Percentiles rank a stretch among this genome's conserved stretches.
phyloP scores from a whole-genome alignment of 2,797 vertebrate species.

The Buphagus erythrorhynchus region DNA sequence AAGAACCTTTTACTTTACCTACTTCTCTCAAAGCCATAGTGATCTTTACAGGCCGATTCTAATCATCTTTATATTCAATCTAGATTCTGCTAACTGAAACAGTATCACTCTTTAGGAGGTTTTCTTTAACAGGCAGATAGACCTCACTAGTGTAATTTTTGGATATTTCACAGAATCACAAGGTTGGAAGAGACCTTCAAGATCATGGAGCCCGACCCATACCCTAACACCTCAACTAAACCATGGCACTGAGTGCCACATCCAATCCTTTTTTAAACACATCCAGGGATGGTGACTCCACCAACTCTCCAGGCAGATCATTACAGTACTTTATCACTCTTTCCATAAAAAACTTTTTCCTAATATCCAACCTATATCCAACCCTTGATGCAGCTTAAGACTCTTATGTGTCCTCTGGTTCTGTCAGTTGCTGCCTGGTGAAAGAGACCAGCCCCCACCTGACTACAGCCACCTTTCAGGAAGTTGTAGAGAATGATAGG shows the following conservation, averaged over 20 bases:
- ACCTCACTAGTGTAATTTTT: neutral
- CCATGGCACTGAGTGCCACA: neutral
- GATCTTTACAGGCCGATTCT: slow-evolving; percentile 24
- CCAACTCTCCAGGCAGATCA: fast-evolving
- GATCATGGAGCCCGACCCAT: neutral
- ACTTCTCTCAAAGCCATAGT: neutral
- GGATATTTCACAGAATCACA: neutral
- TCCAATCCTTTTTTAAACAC: neutral
- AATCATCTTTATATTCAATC: neutral
- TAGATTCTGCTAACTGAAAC: neutral
- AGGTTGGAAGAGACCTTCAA: neutral
- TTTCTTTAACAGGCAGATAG: neutral
- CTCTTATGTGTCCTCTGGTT: fast-evolving
- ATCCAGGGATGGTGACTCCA: neutral
- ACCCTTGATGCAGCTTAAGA: fast-evolving
- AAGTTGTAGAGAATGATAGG: neutral
- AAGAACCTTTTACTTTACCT: neutral
- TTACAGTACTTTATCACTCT: neutral
- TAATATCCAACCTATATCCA: neutral
- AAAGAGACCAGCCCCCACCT: neutral
- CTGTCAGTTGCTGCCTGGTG: neutral
- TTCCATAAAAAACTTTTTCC: fast-evolving
- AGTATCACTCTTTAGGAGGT: neutral
- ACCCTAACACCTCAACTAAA: too few relatives aligned
- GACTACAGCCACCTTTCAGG: neutral